Percentiles rank a stretch among this genome's conserved stretches.
Evolutionary conservation across 1,140 invertebrate species (phyloP).

Genomic region (Euschistus heros): DNA sequence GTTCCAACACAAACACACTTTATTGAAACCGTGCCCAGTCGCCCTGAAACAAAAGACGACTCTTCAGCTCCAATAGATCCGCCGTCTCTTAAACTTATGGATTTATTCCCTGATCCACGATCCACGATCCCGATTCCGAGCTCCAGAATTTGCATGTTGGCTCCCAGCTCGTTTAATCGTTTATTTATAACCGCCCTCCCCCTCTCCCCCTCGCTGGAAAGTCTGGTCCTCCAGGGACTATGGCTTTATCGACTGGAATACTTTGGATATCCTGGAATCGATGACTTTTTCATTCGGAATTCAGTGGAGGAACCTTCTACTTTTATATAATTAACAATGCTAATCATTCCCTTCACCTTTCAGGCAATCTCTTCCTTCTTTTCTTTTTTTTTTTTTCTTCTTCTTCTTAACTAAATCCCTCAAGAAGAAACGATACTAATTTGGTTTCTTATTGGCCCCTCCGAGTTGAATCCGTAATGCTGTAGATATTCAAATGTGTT

Average conservation of each 20-base stretch:
- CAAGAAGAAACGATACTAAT: conserved; percentile 16
- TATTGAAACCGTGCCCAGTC: conserved; percentile 22
- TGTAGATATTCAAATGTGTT: conserved; percentile 12
- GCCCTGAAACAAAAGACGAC: conserved; percentile 19
- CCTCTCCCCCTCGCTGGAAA: conserved; percentile 18
- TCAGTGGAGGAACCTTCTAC: background rate
- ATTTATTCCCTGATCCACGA: conserved; percentile 21
- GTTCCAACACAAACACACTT: conserved; percentile 6
- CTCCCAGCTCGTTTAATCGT: conserved; percentile 20
- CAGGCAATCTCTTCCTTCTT: conserved; percentile 16
- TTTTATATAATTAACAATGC: conserved; percentile 26
- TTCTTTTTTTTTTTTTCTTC: conserved; percentile 27
- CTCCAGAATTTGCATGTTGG: conserved; percentile 23
- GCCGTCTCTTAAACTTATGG: conserved; percentile 25
- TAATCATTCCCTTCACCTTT: conserved; percentile 22
- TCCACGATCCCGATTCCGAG: conserved; percentile 9
- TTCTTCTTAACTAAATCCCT: conserved; percentile 20
- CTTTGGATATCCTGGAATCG: conserved; percentile 2
- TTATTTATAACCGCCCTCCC: conserved; percentile 25
- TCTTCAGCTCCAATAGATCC: conserved; percentile 22
- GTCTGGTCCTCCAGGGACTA: conserved; percentile 18
- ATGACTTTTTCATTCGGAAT: background rate
- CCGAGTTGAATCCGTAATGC: conserved; percentile 14
- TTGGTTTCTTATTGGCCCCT: conserved; percentile 16
- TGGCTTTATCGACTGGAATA: conserved; percentile 27